Evolutionary conservation across 2,888 invertebrate species (phyloP).

Genomic region (Seladonia tumulorum): DNA sequence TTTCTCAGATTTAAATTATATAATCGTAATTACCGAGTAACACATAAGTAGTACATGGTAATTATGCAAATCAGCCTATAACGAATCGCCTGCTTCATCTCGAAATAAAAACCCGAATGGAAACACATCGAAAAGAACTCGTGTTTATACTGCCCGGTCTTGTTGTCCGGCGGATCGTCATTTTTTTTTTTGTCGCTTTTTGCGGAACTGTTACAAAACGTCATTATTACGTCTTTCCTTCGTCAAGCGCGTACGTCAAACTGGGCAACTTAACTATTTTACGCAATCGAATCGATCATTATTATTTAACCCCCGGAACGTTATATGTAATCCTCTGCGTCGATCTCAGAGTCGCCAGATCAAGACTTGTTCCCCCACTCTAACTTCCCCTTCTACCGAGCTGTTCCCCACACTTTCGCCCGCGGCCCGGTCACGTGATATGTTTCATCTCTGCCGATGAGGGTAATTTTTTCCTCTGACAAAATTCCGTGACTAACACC

Average conservation of each 20-base stretch:
- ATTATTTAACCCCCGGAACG: background rate
- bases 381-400: too few species aligned
- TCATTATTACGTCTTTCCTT: background rate
- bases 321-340: background rate
- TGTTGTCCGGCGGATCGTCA: background rate
- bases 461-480: too few species aligned
- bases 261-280: background rate
- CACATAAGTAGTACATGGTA: background rate
- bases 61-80: conserved; percentile 45
- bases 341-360: background rate
- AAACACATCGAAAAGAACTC: background rate
- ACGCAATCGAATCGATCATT: background rate
- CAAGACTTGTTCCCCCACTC: too few species aligned
- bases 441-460: too few species aligned
- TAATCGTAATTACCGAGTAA: conserved; percentile 40
- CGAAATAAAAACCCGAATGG: conserved; percentile 26
- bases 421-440: too few species aligned
- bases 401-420: too few species aligned
- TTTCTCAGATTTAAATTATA: conserved; percentile 49
- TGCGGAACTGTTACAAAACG: background rate
- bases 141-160: background rate
- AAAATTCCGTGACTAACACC: too few species aligned
- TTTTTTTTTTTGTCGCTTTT: background rate
- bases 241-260: background rate
- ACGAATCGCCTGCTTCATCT: conserved; percentile 15